phyloP scores from a whole-genome alignment of 35 echinoderm and acorn worm species.

The Nesometra sesokonis region DNA sequence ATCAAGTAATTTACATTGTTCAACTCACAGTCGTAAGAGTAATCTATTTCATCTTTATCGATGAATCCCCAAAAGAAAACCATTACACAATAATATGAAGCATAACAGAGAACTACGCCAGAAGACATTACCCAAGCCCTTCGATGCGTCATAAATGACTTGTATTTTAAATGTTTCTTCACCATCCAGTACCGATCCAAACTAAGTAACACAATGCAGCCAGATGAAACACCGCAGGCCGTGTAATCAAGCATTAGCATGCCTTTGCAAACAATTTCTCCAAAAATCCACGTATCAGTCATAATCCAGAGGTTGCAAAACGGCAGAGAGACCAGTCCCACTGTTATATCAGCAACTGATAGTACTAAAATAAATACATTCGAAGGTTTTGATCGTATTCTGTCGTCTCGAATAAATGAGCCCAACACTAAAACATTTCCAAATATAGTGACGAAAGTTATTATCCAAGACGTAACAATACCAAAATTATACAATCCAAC shows the following conservation, averaged over 20 bases:
- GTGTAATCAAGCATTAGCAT: conserved; percentile 24
- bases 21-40: conserved; percentile 15
- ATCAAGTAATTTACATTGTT: not conserved
- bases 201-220: conserved; percentile 26
- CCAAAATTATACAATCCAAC: not conserved
- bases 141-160: conserved; percentile 2
- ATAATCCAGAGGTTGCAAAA: conserved; percentile 30
- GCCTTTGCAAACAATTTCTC: conserved; percentile 13
- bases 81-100: not conserved
- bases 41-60: not conserved
- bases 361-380: conserved; percentile 32
- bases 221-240: conserved; percentile 2
- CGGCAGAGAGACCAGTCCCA: conserved; percentile 20
- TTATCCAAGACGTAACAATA: not conserved
- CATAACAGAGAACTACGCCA: not conserved
- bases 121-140: not conserved
- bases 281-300: conserved; percentile 20
- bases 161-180: conserved; percentile 14
- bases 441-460: conserved; percentile 12
- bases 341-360: conserved; percentile 17
- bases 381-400: conserved; percentile 12
- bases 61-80: conserved; percentile 8
- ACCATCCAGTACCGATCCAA: conserved; percentile 38
- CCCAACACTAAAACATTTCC: conserved; percentile 28
- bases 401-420: conserved; percentile 7